These are phyloP conservation scores for Macrotus californicus DNA, from an alignment of 2,113 vertebrate genomes.

Conservation along the genomic window DNA sequence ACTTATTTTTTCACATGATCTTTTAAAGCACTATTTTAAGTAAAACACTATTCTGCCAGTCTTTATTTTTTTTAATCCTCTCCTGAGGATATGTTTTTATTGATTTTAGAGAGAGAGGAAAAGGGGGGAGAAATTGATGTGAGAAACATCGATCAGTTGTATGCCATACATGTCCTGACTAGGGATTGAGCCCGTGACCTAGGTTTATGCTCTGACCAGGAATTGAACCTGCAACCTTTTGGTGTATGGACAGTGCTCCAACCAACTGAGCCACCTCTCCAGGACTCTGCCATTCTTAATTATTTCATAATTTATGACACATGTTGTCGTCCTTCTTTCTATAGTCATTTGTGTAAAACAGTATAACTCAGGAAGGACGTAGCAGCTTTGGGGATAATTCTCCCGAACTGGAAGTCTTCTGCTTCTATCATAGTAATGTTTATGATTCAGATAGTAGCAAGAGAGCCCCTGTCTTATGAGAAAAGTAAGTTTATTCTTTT, in stretches of 20 bases:
- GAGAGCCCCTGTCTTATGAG: background rate
- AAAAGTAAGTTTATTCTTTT: conserved; percentile 17
- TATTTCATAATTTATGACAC: background rate
- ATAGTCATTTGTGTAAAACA: conserved; percentile 12
- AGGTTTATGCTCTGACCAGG: too few species aligned
- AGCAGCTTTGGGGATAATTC: background rate
- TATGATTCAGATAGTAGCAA: background rate
- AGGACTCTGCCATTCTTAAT: background rate
- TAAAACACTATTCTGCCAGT: background rate
- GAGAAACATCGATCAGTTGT: too few species aligned
- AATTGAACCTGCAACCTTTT: too few species aligned
- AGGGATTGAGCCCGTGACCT: too few species aligned
- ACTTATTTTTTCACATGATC: background rate
- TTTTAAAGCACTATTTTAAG: conserved; percentile 32
- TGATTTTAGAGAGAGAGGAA: too few species aligned
- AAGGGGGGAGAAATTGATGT: too few species aligned
- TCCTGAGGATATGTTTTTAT: too few species aligned
- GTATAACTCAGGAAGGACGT: background rate
- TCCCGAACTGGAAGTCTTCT: background rate
- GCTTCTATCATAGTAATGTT: background rate
- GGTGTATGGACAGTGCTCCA: too few species aligned
- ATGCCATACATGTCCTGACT: too few species aligned
- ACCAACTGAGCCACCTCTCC: too few species aligned
- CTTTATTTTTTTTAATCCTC: background rate
- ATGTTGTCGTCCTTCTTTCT: background rate